Percentiles rank a stretch among this genome's conserved stretches.
Evolutionary conservation across 2,797 vertebrate genomes (phyloP).

Genomic region (Acridotheres tristis): DNA sequence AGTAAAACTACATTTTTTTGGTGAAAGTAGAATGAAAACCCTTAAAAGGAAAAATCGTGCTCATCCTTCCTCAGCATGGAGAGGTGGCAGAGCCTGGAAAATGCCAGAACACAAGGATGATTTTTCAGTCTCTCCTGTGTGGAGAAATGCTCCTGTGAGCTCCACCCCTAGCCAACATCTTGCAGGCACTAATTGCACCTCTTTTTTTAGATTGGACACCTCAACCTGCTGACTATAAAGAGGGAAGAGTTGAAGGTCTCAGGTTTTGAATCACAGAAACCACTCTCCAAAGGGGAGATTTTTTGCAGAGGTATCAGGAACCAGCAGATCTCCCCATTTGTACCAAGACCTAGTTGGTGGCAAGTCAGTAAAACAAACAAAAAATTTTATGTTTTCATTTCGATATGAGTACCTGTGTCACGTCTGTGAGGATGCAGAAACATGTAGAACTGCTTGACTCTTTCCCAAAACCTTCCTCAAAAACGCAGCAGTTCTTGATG

Average conservation of each 20-base stretch:
- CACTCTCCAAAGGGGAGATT: background rate
- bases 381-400: background rate
- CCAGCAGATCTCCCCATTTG: rapidly evolving
- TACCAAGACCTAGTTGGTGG: background rate
- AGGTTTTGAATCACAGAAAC: background rate
- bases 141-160: background rate
- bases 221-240: background rate
- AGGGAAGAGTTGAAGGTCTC: background rate
- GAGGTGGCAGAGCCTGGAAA: background rate
- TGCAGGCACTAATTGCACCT: background rate
- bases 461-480: background rate
- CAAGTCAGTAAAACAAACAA: background rate
- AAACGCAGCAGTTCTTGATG: background rate
- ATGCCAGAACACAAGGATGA: background rate
- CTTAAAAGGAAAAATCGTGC: background rate
- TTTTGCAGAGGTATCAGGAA: background rate
- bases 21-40: background rate
- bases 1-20: background rate
- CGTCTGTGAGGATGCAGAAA: background rate
- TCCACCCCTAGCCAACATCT: background rate
- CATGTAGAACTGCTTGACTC: background rate
- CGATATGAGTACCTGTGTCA: rapidly evolving
- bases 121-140: background rate
- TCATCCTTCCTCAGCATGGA: background rate
- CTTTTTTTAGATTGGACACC: background rate